Evolutionary conservation across 2,113 vertebrate genomes (phyloP), one percentile per base, ranked within the genome.

Genomic region (Sinocyclocheilus maitianheensis): DNA sequence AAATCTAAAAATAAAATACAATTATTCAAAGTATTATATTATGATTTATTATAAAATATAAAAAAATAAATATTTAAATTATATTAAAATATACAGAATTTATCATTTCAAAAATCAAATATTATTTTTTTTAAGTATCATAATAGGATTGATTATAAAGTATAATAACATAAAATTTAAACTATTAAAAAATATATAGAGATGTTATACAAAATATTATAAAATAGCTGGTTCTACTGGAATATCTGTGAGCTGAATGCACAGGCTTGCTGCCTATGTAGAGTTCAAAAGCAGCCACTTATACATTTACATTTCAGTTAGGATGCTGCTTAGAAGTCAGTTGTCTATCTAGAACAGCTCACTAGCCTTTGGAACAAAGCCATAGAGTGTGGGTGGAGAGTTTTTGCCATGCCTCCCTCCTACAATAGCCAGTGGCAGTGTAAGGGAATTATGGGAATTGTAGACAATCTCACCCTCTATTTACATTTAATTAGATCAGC

Each of bases 401-500:
- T 75, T 74, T 72, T 34, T 37, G 67, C 14, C 20, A 12, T 48
- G 22, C 10, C n/a, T 14, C 11, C 5, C 72, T 30, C 20, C 22
- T 14, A 46, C 12, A 76, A 13, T 46, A 24, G 72, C 43, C 40
- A 16, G 6, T 48, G n/a, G 74, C 3, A 51, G 43, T 26, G 6
- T 51, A 48, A n/a, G 60, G 30, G 30, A 62, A 78, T 78, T 60
- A 34, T 40, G 20, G 77, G 55, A 40, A 80, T 43, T 63, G 58
- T 80, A 63, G 37, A 58, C 77, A 76, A 1, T 24, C 22, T 26
- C 3, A 5, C n/a, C 55, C 55, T 80, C n/a, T 53, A 71, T 60
- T 89, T 62, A 76, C 48, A 40, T 81, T 81, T 53, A 71, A 86
- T 81, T 77, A 80, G 24, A 72, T 77, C 72, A 22, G 72, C 22